Percentiles rank a stretch among this genome's conserved stretches.
Conservation (phyloP, 2,113 vertebrate species). For the Geococcyx californianus region DNA sequence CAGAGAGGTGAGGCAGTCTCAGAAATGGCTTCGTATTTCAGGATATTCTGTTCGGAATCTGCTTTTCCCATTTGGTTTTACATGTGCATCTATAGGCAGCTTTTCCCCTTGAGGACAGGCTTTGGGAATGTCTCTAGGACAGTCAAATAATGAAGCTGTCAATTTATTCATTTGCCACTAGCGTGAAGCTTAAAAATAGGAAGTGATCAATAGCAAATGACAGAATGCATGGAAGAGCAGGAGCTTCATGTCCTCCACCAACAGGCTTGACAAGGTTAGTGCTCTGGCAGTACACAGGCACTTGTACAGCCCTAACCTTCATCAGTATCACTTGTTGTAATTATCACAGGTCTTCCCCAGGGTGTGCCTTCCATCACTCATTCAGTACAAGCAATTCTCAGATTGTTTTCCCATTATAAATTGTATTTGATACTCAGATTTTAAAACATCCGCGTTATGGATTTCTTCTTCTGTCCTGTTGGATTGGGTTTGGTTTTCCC, state of each 20-base stretch:
- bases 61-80: not conserved
- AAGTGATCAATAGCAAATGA: constrained; percentile 35
- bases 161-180: not conserved
- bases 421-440: not conserved
- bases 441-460: not conserved
- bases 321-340: constrained; percentile 19
- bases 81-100: not conserved
- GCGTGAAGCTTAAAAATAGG: constrained; percentile 27
- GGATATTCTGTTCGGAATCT: not conserved
- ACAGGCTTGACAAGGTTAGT: constrained; percentile 29
- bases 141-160: constrained; percentile 30
- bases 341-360: not conserved
- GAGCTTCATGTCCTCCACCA: not conserved
- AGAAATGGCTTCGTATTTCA: not conserved
- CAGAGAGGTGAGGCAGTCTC: not conserved
- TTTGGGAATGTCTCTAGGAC: not conserved
- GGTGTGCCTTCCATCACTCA: not conserved
- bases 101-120: not conserved
- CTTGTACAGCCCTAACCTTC: not conserved
- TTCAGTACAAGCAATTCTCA: not conserved
- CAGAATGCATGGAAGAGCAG: not conserved
- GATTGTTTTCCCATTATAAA: not conserved
- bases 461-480: not conserved
- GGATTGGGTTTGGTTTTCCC: not conserved
- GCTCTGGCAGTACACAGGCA: not conserved